Evolutionary conservation across 1,140 invertebrate genomes (phyloP).

Genomic region (Physella acuta): DNA sequence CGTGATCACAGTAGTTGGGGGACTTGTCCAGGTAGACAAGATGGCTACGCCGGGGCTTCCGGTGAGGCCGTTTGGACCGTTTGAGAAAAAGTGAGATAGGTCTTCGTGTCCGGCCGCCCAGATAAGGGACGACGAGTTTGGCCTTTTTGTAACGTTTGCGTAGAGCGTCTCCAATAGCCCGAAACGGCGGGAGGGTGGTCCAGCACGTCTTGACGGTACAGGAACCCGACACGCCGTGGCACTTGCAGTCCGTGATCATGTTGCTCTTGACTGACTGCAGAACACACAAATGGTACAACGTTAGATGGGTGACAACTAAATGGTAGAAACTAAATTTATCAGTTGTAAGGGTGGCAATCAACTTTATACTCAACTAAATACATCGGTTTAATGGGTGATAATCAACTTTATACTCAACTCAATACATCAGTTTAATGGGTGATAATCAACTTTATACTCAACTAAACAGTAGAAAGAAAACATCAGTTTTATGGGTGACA

Average conservation of each 20-base stretch:
- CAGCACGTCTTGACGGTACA: constrained; percentile 95
- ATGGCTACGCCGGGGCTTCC: constrained; percentile 66
- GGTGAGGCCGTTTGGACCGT: constrained; percentile 68
- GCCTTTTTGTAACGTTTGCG: constrained; percentile 80
- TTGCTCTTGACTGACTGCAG: constrained; percentile 57
- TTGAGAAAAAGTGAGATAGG: constrained; percentile 61
- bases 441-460: too few species aligned
- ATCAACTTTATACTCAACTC: too few species aligned
- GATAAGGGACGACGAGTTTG: constrained; percentile 68
- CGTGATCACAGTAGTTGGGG: constrained; percentile 89
- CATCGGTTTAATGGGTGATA: too few species aligned
- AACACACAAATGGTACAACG: too few species aligned
- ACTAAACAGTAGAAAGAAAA: too few species aligned
- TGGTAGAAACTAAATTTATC: too few species aligned
- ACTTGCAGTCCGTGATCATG: constrained; percentile 73
- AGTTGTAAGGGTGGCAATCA: too few species aligned
- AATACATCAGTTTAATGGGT: too few species aligned
- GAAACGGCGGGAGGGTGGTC: constrained; percentile 84
- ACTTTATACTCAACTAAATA: too few species aligned
- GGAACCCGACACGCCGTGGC: constrained; percentile 93
- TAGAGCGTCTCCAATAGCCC: constrained; percentile 79
- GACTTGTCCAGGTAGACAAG: constrained; percentile 86
- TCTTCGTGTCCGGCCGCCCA: constrained; percentile 40
- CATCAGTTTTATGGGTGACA: too few species aligned
- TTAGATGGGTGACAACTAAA: too few species aligned